phyloP scores from a whole-genome alignment of 2,888 invertebrate genomes.

The Apotomis capreana region DNA sequence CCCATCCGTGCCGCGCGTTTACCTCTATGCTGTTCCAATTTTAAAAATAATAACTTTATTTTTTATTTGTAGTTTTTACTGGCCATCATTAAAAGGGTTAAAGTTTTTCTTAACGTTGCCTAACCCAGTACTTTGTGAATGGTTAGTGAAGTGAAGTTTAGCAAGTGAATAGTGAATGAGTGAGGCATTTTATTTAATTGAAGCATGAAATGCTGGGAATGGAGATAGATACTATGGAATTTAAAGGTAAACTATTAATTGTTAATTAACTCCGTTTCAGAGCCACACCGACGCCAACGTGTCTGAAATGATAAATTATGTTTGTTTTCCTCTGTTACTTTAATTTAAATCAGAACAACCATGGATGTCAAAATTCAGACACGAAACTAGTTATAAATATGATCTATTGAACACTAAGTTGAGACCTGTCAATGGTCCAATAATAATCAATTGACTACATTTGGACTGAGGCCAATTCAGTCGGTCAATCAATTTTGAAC shows the following conservation, averaged over 20 bases:
- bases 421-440: conserved; percentile 18
- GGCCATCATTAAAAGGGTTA: conserved; percentile 1
- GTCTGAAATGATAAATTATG: neutral
- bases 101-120: neutral
- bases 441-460: conserved; percentile 27
- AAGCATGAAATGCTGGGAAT: conserved; percentile 44
- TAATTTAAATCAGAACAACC: neutral
- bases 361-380: neutral
- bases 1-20: conserved; percentile 33
- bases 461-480: conserved; percentile 19
- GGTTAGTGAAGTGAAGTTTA: too few relatives aligned
- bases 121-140: conserved; percentile 1
- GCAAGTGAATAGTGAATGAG: conserved; percentile 13
- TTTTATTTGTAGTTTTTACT: neutral
- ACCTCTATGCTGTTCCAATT: conserved; percentile 24
- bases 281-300: neutral
- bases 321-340: neutral
- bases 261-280: neutral
- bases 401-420: conserved; percentile 11
- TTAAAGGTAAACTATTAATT: conserved; percentile 45
- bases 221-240: conserved; percentile 50
- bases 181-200: conserved; percentile 6
- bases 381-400: conserved; percentile 5
- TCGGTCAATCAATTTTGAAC: conserved; percentile 11
- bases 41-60: conserved; percentile 7